A percentile compares a stretch with the other conserved stretches of the same genome.
Evolutionary conservation across 2,113 vertebrate genomes (phyloP).

Genomic region (Vulpes vulpes): DNA sequence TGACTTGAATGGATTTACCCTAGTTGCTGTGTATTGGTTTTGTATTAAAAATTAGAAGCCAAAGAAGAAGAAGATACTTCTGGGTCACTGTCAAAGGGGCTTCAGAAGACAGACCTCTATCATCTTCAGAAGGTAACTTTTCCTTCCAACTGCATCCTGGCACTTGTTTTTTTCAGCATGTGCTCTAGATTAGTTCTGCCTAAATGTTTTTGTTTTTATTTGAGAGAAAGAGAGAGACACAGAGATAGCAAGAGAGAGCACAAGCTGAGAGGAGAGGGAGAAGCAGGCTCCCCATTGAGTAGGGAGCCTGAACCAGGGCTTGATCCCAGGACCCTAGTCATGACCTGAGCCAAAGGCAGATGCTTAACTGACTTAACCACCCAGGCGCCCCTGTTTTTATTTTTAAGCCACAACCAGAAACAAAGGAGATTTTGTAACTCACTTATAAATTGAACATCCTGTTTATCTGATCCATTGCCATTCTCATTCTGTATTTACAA

Average conservation of each 20-base stretch:
- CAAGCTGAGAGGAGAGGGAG: too few species aligned
- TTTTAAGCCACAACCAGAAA: conserved; percentile 53
- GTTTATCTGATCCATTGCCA: background rate
- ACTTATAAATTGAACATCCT: conserved; percentile 72
- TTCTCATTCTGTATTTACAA: background rate
- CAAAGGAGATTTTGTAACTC: conserved; percentile 63
- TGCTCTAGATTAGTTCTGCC: conserved; percentile 61
- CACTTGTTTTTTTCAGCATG: background rate
- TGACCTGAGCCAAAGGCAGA: too few species aligned
- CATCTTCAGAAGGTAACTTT: conserved; percentile 95
- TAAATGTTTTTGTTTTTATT: conserved; percentile 66
- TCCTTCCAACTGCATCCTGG: conserved; percentile 45
- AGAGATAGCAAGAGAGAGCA: too few species aligned
- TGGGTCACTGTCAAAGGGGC: conserved; percentile 88
- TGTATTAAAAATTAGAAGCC: conserved; percentile 80
- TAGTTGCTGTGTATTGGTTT: conserved; percentile 68
- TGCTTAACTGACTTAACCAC: too few species aligned
- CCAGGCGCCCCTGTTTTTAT: conserved; percentile 28
- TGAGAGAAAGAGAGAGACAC: background rate
- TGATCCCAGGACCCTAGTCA: too few species aligned
- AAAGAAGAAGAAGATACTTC: conserved; percentile 86
- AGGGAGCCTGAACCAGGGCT: too few species aligned
- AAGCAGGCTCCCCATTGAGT: too few species aligned
- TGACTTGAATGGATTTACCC: conserved; percentile 53
- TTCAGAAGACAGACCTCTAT: conserved; percentile 96